A percentile compares a stretch with the other conserved stretches of the same genome.
phyloP scores from a whole-genome alignment of 2,113 vertebrate species.

The Lanius ludovicianus region DNA sequence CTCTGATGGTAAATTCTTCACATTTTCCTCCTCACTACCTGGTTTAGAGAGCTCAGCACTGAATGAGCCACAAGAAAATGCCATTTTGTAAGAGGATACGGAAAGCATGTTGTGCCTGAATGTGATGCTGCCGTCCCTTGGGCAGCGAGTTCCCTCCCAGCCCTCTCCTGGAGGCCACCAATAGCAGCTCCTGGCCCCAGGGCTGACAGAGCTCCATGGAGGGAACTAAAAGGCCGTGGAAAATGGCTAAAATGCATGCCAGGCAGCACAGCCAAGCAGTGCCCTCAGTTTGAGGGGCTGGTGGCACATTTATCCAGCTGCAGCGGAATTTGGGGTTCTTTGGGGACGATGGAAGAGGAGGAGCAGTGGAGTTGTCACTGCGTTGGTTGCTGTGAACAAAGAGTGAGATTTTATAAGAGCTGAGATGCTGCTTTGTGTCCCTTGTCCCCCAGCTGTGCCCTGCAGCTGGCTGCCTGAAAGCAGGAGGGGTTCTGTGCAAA shows the following conservation, averaged over 20 bases:
- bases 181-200: neutral
- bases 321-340: neutral
- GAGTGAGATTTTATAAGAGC: neutral
- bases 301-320: neutral
- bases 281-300: neutral
- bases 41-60: neutral
- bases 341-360: neutral
- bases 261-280: neutral
- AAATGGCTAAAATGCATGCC: neutral
- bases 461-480: neutral
- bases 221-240: neutral
- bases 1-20: neutral
- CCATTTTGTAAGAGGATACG: neutral
- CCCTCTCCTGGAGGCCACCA: neutral
- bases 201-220: neutral
- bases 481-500: neutral
- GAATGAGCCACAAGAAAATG: neutral
- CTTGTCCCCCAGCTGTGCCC: neutral
- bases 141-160: neutral
- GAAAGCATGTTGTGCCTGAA: neutral
- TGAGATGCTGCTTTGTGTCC: neutral
- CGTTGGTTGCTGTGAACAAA: neutral
- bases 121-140: neutral
- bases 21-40: fast-evolving
- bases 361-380: neutral